Evolutionary conservation across 2,797 vertebrate species (phyloP).

Genomic region (Squalus acanthias): DNA sequence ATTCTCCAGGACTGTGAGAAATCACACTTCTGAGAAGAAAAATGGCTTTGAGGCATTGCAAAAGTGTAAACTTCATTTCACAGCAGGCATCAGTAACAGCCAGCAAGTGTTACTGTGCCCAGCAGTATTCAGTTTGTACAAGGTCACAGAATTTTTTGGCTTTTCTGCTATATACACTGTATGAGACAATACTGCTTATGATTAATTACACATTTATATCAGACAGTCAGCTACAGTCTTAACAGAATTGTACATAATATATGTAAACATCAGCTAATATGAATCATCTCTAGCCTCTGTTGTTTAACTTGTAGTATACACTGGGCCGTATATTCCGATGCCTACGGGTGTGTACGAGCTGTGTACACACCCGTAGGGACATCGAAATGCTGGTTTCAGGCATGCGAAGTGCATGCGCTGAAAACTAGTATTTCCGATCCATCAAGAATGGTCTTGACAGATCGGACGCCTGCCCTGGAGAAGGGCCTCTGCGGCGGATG

Average conservation of each 20-base stretch:
- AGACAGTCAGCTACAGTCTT: background rate
- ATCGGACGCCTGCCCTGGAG: no score
- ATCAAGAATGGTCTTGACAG: no score
- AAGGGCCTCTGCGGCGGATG: no score
- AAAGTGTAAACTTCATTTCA: background rate
- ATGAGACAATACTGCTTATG: background rate
- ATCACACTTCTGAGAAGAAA: background rate
- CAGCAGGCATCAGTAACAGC: slow-evolving; percentile 1
- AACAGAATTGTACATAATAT: background rate
- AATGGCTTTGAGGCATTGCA: slow-evolving; percentile 19
- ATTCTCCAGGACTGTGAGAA: background rate
- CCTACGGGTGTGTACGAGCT: no score
- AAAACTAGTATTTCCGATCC: no score
- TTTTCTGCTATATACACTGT: background rate
- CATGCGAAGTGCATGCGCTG: no score
- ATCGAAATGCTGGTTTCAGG: no score
- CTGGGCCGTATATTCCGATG: no score
- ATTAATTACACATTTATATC: background rate
- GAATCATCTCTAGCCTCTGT: background rate
- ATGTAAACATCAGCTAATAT: background rate
- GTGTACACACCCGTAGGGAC: no score
- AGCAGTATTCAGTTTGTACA: background rate
- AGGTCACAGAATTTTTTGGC: slow-evolving; percentile 7
- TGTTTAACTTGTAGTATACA: background rate
- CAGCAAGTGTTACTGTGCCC: slow-evolving; percentile 2